These are phyloP conservation scores for Eupithecia pulchellata DNA, from an alignment of 2,888 invertebrate genomes.

Conservation along the genomic window DNA sequence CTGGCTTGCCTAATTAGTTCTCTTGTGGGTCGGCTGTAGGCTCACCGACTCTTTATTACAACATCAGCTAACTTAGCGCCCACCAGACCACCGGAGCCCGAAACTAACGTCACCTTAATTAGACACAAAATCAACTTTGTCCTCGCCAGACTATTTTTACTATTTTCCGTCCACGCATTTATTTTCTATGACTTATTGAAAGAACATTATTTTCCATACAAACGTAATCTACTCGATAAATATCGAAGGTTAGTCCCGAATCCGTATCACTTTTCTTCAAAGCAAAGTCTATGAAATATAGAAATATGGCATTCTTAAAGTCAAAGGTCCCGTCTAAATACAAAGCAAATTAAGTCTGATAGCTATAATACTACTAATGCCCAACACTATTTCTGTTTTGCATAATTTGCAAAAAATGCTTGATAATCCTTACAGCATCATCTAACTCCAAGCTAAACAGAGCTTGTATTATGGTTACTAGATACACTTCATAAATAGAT, in stretches of 20 bases:
- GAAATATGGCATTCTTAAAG: too few species aligned
- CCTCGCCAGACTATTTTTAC: background rate
- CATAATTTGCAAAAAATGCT: background rate
- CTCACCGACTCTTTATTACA: conserved; percentile 69
- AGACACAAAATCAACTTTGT: conserved; percentile 4
- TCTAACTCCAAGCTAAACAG: background rate
- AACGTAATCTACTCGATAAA: too few species aligned
- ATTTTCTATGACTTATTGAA: too few species aligned
- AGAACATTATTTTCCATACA: too few species aligned
- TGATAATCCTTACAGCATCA: background rate
- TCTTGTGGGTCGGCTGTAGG: conserved; percentile 73
- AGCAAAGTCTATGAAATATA: too few species aligned
- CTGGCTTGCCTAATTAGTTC: conserved; percentile 76
- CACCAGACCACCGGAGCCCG: conserved; percentile 20
- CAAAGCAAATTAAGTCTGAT: background rate
- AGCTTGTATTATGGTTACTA: background rate
- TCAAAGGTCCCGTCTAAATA: too few species aligned
- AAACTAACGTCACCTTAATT: conserved; percentile 29
- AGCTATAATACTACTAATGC: background rate
- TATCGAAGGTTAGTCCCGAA: too few species aligned
- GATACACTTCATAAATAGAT: background rate
- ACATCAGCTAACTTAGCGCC: conserved; percentile 45
- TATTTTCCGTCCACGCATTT: too few species aligned
- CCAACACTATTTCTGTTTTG: background rate
- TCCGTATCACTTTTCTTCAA: too few species aligned